phyloP scores from a whole-genome alignment of 2,797 vertebrate genomes.

The Coreius guichenoti region DNA sequence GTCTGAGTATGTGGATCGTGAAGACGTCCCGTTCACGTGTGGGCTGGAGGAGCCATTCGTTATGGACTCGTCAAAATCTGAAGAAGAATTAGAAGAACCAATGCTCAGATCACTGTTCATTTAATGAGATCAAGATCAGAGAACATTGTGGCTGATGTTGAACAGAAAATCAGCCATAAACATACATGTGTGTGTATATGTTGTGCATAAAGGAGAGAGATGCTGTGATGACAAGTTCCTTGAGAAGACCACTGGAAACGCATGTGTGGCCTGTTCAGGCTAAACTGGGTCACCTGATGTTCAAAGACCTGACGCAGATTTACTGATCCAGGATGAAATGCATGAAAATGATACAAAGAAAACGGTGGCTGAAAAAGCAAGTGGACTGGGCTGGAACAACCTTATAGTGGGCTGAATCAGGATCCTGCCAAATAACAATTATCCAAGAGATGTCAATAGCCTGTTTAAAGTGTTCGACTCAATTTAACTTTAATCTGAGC shows the following conservation, averaged over 20 bases:
- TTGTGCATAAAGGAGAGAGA: neutral
- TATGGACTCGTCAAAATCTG: conserved; percentile 83
- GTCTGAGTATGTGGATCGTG: conserved; percentile 82
- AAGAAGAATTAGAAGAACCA: neutral
- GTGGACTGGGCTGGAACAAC: neutral
- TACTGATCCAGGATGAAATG: neutral
- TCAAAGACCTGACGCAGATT: neutral
- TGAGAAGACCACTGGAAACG: neutral
- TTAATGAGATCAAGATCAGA: neutral
- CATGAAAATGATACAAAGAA: neutral
- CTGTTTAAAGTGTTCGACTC: conserved; percentile 10
- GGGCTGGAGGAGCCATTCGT: conserved; percentile 89
- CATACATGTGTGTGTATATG: neutral
- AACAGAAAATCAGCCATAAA: neutral
- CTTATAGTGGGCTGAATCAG: neutral
- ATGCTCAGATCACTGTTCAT: neutral
- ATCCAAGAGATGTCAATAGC: conserved; percentile 12
- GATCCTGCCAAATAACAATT: neutral
- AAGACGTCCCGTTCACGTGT: conserved; percentile 89
- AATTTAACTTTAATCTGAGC: conserved; percentile 13
- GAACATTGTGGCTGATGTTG: neutral
- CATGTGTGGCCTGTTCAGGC: neutral
- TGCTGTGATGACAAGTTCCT: neutral
- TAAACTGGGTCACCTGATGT: conserved; percentile 1
- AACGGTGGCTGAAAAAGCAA: neutral